phyloP scores from a whole-genome alignment of 2,113 vertebrate species.

The Gnathonemus echidnorhynchus region DNA sequence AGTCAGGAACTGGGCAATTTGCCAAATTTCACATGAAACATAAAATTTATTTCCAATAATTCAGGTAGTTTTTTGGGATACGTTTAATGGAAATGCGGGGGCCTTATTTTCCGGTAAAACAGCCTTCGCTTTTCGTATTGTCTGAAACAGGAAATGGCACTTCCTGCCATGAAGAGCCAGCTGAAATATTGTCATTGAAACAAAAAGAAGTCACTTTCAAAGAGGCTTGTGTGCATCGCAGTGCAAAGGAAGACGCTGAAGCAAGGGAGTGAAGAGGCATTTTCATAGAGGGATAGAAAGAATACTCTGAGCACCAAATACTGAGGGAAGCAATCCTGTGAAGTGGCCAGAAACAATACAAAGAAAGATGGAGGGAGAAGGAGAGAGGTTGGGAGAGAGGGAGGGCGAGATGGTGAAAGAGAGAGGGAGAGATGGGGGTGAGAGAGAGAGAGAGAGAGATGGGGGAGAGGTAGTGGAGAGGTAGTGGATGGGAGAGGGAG shows the following conservation, averaged over 20 bases:
- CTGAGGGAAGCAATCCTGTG: not conserved
- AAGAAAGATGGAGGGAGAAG: not conserved
- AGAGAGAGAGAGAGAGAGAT: not conserved
- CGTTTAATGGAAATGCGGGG: not conserved
- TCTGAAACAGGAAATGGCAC: constrained; percentile 55
- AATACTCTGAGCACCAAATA: not conserved
- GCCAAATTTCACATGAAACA: not conserved
- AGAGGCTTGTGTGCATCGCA: not conserved
- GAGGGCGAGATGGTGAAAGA: not conserved
- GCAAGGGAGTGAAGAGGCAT: not conserved
- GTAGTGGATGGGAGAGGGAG: not conserved
- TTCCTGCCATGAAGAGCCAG: constrained; percentile 44
- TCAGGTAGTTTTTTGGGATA: not conserved
- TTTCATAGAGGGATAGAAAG: not conserved
- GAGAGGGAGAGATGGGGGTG: not conserved
- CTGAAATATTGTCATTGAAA: constrained; percentile 30
- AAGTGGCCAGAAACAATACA: not conserved
- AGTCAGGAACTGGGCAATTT: not conserved
- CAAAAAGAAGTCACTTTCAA: constrained; percentile 8
- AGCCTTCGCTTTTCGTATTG: constrained; percentile 23
- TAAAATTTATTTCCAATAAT: not conserved
- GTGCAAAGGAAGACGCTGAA: not conserved
- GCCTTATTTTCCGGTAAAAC: constrained; percentile 18
- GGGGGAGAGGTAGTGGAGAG: not conserved
- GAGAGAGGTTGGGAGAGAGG: not conserved